Evolutionary conservation across 2,797 vertebrate genomes (phyloP).

Genomic region (Ptychobarbus kaznakovi): DNA sequence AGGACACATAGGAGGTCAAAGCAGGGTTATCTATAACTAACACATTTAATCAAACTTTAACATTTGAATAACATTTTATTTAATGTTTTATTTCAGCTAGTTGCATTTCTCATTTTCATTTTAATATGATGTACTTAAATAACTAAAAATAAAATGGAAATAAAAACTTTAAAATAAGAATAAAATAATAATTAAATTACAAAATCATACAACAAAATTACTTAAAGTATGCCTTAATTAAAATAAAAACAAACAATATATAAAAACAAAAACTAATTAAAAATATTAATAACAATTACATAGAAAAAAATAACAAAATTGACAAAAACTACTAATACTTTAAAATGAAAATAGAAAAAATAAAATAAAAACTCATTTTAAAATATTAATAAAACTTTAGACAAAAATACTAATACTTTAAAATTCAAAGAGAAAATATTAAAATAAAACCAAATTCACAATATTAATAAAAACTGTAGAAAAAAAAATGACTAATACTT

Average conservation of each 20-base stretch:
- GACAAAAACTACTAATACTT: neutral
- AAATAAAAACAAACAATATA: neutral
- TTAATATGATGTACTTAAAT: neutral
- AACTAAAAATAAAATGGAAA: neutral
- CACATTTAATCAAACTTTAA: neutral
- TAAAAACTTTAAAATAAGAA: neutral
- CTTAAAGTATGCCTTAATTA: neutral
- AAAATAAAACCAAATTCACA: neutral
- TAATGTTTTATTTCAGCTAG: neutral
- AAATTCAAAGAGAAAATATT: neutral
- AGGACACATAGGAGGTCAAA: neutral
- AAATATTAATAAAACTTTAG: neutral
- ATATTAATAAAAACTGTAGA: no score
- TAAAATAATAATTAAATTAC: neutral
- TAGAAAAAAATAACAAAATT: neutral
- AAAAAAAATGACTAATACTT: neutral
- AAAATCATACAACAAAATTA: neutral
- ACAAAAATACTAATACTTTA: neutral
- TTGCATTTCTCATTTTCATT: neutral
- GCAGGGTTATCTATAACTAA: neutral
- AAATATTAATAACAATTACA: neutral
- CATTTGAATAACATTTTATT: neutral
- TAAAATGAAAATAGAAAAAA: neutral
- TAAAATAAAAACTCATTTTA: neutral
- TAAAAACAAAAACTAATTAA: neutral